A percentile compares a stretch with the other conserved stretches of the same genome.
phyloP scores from a whole-genome alignment of 2,113 vertebrate genomes.

The Martes martes region DNA sequence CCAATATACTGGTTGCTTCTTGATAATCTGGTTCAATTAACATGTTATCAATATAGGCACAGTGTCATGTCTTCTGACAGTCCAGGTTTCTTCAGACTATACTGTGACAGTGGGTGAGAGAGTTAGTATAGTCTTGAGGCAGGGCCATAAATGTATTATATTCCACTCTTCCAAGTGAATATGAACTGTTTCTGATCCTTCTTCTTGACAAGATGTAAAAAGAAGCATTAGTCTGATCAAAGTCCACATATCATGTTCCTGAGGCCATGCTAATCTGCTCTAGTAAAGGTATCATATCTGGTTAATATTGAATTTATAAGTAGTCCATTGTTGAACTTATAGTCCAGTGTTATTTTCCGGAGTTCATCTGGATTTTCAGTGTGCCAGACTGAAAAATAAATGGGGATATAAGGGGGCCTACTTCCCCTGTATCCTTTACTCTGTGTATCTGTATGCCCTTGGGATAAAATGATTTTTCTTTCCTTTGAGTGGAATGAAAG shows the following conservation, averaged over 20 bases:
- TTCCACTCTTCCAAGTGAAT: not conserved
- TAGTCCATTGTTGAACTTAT: not conserved
- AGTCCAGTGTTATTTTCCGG: not conserved
- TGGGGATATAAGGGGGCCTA: not conserved
- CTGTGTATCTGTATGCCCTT: not conserved
- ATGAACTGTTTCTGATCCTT: not conserved
- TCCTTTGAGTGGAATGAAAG: not conserved
- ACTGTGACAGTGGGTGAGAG: not conserved
- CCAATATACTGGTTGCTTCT: not conserved
- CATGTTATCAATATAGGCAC: not conserved
- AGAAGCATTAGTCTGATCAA: not conserved
- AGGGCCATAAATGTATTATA: not conserved
- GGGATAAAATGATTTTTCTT: not conserved
- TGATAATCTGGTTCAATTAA: not conserved
- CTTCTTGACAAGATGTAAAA: not conserved
- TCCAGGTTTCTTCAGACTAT: not conserved
- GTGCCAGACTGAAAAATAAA: not conserved
- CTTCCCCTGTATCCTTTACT: not conserved
- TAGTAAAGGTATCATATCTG: not conserved
- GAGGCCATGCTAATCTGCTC: not conserved
- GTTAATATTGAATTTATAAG: not conserved
- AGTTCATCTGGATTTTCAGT: not conserved
- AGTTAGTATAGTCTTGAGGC: not conserved
- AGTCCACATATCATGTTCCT: not conserved
- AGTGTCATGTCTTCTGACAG: not conserved